Evolutionary conservation across 2,113 vertebrate species (phyloP).

Genomic region (Ceratotherium simum): DNA sequence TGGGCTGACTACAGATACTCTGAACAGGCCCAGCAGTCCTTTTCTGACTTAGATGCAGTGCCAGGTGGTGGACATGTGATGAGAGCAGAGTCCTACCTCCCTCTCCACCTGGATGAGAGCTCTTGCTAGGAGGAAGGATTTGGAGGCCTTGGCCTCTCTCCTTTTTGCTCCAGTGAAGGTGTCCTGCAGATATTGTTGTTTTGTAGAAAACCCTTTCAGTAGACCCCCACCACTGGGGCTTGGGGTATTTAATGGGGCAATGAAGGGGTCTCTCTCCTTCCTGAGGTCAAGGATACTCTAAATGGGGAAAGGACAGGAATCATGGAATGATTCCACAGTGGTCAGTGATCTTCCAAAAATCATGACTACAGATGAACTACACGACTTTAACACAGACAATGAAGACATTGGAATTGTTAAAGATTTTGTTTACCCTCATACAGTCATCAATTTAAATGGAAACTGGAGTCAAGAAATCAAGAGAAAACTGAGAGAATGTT

Average conservation of each 20-base stretch:
- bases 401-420: too few species aligned
- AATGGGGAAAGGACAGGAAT: not conserved
- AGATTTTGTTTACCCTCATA: too few species aligned
- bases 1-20: not conserved
- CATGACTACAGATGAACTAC: too few species aligned
- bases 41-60: not conserved
- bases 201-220: not conserved
- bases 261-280: not conserved
- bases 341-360: not conserved
- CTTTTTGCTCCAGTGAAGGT: not conserved
- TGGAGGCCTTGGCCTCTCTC: not conserved
- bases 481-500: too few species aligned
- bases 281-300: not conserved
- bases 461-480: too few species aligned
- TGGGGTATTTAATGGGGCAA: not conserved
- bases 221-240: not conserved
- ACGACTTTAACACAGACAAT: too few species aligned
- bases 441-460: too few species aligned
- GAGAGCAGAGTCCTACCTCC: not conserved
- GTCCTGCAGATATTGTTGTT: not conserved
- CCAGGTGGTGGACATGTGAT: not conserved
- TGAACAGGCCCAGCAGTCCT: not conserved
- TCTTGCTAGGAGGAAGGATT: not conserved
- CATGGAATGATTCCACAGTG: not conserved
- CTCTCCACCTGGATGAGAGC: not conserved